Percentiles rank a stretch among this genome's conserved stretches.
These are phyloP conservation scores for Drosophila pseudoananassae DNA, from an alignment of 1,140 invertebrate species.

Conservation along the genomic window DNA sequence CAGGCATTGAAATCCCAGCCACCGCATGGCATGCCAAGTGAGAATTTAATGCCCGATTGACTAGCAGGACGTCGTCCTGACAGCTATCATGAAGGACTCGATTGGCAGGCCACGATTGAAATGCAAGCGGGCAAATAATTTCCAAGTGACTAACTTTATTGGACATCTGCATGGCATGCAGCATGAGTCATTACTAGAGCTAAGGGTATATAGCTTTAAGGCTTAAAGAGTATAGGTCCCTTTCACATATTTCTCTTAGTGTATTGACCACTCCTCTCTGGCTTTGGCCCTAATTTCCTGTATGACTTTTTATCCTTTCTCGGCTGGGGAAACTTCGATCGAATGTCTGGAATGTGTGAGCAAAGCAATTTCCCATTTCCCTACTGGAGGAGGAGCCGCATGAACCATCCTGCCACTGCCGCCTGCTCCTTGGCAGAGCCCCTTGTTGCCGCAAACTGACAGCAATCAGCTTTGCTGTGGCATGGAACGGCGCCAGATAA, in stretches of 20 bases:
- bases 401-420: conserved; percentile 2
- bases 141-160: conserved; percentile 33
- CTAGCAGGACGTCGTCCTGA: conserved; percentile 16
- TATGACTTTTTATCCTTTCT: conserved; percentile 15
- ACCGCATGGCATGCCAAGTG: conserved; percentile 20
- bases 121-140: conserved; percentile 31
- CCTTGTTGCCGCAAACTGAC: neutral
- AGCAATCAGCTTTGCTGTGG: conserved; percentile 29
- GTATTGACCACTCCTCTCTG: neutral
- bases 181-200: conserved; percentile 19
- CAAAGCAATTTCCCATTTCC: conserved; percentile 29
- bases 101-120: conserved; percentile 1
- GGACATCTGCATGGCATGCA: conserved; percentile 4
- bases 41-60: conserved; percentile 48
- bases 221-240: too few species aligned
- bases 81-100: conserved; percentile 21
- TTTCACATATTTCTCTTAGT: neutral
- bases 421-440: neutral
- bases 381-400: neutral
- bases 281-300: conserved; percentile 31
- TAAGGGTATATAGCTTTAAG: neutral
- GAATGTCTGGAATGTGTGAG: conserved; percentile 20
- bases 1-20: conserved; percentile 21
- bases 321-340: conserved; percentile 12
- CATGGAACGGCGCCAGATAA: conserved; percentile 29